phyloP scores from a whole-genome alignment of 2,113 vertebrate genomes.

The Labeo catla region DNA sequence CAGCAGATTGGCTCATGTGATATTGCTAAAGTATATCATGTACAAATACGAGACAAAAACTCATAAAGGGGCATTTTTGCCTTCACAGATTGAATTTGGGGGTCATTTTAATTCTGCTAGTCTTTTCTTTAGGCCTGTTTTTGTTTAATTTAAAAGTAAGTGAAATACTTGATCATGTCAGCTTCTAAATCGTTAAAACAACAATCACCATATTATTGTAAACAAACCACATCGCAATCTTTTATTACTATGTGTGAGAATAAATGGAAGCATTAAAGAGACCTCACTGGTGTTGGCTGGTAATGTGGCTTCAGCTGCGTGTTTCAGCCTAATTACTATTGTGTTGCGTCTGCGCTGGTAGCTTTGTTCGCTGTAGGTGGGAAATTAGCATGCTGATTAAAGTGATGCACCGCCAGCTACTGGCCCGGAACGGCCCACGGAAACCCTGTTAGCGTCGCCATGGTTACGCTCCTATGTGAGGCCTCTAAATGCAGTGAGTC shows the following conservation, averaged over 20 bases:
- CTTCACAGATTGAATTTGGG: neutral
- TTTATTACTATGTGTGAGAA: neutral
- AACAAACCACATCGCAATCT: neutral
- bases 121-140: neutral
- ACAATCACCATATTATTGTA: neutral
- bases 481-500: slow-evolving; percentile 10
- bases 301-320: neutral
- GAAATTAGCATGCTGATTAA: slow-evolving; percentile 54
- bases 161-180: neutral
- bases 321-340: slow-evolving; percentile 29
- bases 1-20: neutral
- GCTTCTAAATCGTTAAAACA: neutral
- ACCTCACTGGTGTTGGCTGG: neutral
- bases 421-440: slow-evolving; percentile 17
- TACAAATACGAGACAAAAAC: neutral
- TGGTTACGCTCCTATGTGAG: slow-evolving; percentile 33
- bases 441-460: slow-evolving; percentile 37
- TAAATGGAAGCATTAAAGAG: neutral
- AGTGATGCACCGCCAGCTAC: slow-evolving; percentile 25
- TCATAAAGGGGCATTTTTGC: neutral
- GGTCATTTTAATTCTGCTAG: neutral
- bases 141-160: neutral
- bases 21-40: neutral
- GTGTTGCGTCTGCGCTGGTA: slow-evolving; percentile 17
- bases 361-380: slow-evolving; percentile 46